Base-by-base conservation (phyloP, 2,113 vertebrate species). In the Urocolius indicus region DNA sequence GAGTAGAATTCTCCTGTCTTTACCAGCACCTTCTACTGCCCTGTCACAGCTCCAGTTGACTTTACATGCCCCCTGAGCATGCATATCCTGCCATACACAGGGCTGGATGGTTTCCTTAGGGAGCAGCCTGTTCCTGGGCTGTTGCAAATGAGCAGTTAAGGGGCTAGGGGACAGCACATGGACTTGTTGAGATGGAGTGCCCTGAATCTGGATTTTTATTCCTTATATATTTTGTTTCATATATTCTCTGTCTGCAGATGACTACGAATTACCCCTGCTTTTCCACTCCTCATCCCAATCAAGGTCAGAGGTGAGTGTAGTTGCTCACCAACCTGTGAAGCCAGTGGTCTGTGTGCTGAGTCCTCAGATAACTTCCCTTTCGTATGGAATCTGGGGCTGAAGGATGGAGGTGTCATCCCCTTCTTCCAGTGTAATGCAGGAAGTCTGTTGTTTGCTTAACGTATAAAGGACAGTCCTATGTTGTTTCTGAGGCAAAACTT, bases 51-150 rank as follows among this genome's bases (percentile, higher is more conserved):
- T 26, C 17, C 4, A 8, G 27, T 23, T 20, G n/a, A 29, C 34
- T 52, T 68, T n/a, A 54, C 0, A 6, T 41, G 46, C 87, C 43
- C 11, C 16, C 59, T 34, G 45, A 41, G 61, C 32, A n/a, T n/a
- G n/a, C n/a, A n/a, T n/a, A n/a, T 32, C 45, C 3, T 1, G 8
- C 46, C 9, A 3, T 38, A 5, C 86, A 23, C 13, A 4, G 29
- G 23, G 27, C 8, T 7, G 18, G 69, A 11, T 1, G 16, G 29
- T 27, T 68, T 72, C 61, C 23, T 34, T 8, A 6, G 34, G 21
- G 45, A 49, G 32, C 34, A 34, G 36, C 11, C 1, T 22, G n/a
- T 19, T 20, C 2, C 0, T 24, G 46, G 17, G 45, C 49, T n/a
- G 22, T 12, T 24, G 46, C 59, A 59, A 21, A 29, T 0, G 2